Conservation (phyloP, 37 sponge, comb jelly and placozoan genomes). For the Lycopodina hypogea region DNA sequence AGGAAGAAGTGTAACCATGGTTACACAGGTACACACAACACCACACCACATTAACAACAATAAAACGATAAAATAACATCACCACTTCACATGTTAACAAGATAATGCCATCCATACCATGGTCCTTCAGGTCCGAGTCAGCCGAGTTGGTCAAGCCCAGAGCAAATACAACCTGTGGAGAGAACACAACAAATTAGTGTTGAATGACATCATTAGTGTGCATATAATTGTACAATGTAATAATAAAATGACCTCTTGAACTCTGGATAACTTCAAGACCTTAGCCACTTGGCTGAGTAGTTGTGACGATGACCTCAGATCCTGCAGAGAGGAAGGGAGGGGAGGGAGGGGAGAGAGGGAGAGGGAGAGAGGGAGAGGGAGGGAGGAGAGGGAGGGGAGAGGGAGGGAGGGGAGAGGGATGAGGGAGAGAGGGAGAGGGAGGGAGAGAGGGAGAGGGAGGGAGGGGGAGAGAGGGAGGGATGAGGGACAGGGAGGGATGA, state of each 20-base stretch:
- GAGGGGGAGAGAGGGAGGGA: no score
- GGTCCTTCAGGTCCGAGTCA: constrained; percentile 63
- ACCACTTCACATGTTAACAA: not conserved
- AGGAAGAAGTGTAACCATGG: no score
- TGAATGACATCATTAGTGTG: no score
- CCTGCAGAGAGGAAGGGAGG: constrained; percentile 21
- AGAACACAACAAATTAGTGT: constrained; percentile 5
- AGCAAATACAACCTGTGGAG: constrained; percentile 83
- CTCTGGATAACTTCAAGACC: constrained; percentile 60
- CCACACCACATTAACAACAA: not conserved
- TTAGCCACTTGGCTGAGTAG: constrained; percentile 58
- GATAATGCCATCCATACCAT: constrained; percentile 53
- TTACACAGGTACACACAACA: not conserved
- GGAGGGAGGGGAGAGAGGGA: no score
- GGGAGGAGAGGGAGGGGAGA: no score
- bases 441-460: no score
- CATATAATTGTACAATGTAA: constrained; percentile 3
- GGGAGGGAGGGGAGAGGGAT: no score
- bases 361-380: no score
- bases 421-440: no score
- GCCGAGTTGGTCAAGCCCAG: constrained; percentile 76
- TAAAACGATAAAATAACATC: not conserved
- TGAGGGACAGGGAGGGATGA: no score
- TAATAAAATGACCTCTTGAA: constrained; percentile 77
- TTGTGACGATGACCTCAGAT: constrained; percentile 48